phyloP scores from a whole-genome alignment of 2,888 invertebrate species.

The Parasteatoda lunata region DNA sequence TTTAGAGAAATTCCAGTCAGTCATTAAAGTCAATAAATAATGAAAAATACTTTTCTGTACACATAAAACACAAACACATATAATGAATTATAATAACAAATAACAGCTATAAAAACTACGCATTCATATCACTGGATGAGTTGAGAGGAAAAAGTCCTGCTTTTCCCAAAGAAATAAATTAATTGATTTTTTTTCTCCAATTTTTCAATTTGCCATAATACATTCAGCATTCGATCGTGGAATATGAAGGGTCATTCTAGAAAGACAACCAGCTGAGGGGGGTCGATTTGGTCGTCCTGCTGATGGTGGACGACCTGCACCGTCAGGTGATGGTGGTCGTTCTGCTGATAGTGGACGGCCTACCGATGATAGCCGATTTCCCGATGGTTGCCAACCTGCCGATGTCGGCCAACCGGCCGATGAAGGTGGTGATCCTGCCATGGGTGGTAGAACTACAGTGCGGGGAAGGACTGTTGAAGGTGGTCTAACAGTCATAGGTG shows the following conservation, averaged over 20 bases:
- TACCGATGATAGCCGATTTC: no score
- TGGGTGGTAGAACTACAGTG: no score
- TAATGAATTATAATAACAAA: slow-evolving; percentile 45
- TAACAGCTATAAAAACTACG: slow-evolving; percentile 40
- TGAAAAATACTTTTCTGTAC: slow-evolving; percentile 25
- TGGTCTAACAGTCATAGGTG: no score
- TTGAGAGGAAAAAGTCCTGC: slow-evolving; percentile 60
- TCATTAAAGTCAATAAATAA: slow-evolving; percentile 56
- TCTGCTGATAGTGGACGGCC: no score
- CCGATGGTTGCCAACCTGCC: no score
- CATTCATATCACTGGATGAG: slow-evolving; percentile 52
- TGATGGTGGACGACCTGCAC: no score
- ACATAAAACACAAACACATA: slow-evolving; percentile 43
- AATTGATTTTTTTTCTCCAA: not conserved
- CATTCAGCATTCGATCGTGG: slow-evolving; percentile 37
- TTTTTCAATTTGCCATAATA: slow-evolving; percentile 51
- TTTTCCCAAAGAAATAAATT: slow-evolving; percentile 55
- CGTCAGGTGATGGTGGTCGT: no score
- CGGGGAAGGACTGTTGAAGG: no score
- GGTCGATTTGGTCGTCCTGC: no score
- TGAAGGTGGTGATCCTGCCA: no score
- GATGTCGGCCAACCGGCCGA: no score
- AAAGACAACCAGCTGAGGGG: slow-evolving; percentile 48
- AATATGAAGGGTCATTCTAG: slow-evolving; percentile 33
- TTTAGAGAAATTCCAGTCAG: not conserved